These are phyloP conservation scores for Oxyscelio sp. DNA, from an alignment of 2,888 invertebrate species.

Conservation along the genomic window DNA sequence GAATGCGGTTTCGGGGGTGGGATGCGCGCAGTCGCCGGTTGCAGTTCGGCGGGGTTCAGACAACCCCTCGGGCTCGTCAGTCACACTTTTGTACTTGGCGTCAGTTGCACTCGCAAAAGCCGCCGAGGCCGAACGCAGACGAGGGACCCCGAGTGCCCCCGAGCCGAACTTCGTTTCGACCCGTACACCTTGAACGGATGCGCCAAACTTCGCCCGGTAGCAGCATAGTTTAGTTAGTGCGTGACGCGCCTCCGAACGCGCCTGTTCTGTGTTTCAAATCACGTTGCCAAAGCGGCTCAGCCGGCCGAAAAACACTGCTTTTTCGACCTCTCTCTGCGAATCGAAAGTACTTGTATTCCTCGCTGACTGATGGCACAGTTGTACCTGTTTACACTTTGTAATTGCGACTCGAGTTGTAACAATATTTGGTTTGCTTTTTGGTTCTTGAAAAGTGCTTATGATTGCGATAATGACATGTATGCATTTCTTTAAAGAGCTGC, in stretches of 20 bases:
- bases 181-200: conserved; percentile 69
- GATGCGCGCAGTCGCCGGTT: conserved; percentile 60
- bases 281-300: conserved; percentile 26
- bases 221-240: conserved; percentile 79
- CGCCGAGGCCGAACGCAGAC: conserved; percentile 78
- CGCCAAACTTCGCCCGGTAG: conserved; percentile 74
- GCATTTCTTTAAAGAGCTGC: neutral
- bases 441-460: neutral
- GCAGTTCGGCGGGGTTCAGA: conserved; percentile 48
- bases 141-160: conserved; percentile 76
- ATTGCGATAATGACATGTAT: conserved; percentile 4
- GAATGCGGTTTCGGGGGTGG: conserved; percentile 36
- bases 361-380: no score
- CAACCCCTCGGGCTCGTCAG: conserved; percentile 69
- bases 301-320: neutral
- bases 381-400: neutral
- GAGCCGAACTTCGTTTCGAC: conserved; percentile 70
- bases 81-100: conserved; percentile 62
- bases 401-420: no score
- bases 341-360: neutral
- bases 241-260: conserved; percentile 79
- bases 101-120: conserved; percentile 78
- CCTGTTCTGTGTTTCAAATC: conserved; percentile 55
- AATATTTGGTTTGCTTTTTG: neutral
- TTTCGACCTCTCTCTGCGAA: neutral